phyloP scores from a whole-genome alignment of 2,888 invertebrate species.

The Nomada fabriciana region DNA sequence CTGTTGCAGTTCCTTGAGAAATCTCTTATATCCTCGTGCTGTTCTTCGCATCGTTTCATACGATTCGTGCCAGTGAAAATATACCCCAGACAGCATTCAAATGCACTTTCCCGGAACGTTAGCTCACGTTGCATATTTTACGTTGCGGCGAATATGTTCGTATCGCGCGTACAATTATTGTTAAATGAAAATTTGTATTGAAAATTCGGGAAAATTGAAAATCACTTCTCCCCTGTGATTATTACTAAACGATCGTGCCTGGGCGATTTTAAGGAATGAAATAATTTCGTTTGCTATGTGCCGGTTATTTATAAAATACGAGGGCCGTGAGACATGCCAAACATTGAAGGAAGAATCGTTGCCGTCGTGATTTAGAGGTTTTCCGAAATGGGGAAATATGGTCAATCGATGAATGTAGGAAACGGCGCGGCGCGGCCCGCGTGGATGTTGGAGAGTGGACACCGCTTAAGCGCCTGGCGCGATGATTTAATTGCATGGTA shows the following conservation, averaged over 20 bases:
- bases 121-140: too few relatives aligned
- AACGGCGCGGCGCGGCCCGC: background rate
- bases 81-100: background rate
- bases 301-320: background rate
- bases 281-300: background rate
- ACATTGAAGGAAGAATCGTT: background rate
- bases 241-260: too few relatives aligned
- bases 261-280: background rate
- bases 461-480: conserved; percentile 47
- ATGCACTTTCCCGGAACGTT: background rate
- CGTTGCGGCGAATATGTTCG: too few relatives aligned
- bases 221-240: too few relatives aligned
- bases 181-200: too few relatives aligned
- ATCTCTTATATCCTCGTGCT: conserved; percentile 20
- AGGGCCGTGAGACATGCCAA: background rate
- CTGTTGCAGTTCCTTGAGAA: conserved; percentile 47
- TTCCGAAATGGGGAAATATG: background rate
- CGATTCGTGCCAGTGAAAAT: conserved; percentile 20
- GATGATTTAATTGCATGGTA: conserved; percentile 66
- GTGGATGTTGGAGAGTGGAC: background rate
- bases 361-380: background rate
- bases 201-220: too few relatives aligned
- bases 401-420: conserved; percentile 21
- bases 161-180: too few relatives aligned
- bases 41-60: conserved; percentile 29